A percentile compares a stretch with the other conserved stretches of the same genome.
phyloP scores from a whole-genome alignment of 2,888 invertebrate species.

The Drosophila subquinaria region DNA sequence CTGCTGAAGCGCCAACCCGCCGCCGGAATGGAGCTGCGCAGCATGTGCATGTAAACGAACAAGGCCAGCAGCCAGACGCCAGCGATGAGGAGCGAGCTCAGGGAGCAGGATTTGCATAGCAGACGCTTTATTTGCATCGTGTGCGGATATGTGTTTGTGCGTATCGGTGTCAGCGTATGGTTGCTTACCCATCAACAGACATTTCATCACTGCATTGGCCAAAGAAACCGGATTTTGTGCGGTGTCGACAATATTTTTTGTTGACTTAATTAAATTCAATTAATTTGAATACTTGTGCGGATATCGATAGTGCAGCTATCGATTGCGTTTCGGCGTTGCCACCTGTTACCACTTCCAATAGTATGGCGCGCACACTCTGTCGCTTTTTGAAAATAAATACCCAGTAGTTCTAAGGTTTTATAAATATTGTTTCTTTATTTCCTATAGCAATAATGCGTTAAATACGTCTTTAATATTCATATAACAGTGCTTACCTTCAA shows the following conservation, averaged over 20 bases:
- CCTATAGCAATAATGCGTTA: slow-evolving; percentile 65
- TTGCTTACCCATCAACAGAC: slow-evolving; percentile 3
- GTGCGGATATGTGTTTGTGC: slow-evolving; percentile 7
- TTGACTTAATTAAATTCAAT: slow-evolving; percentile 56
- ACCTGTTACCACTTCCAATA: background rate
- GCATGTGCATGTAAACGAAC: slow-evolving; percentile 65
- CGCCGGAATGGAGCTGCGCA: slow-evolving; percentile 63
- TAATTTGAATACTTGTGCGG: slow-evolving; percentile 57
- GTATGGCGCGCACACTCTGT: background rate
- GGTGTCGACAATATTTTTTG: slow-evolving; percentile 44
- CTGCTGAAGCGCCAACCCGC: slow-evolving; percentile 68
- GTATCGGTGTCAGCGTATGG: slow-evolving; percentile 1
- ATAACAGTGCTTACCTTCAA: slow-evolving; percentile 67
- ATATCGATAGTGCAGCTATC: slow-evolving; percentile 31
- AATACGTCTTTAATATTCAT: slow-evolving; percentile 74
- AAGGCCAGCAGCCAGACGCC: slow-evolving; percentile 63
- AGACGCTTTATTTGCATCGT: slow-evolving; percentile 80
- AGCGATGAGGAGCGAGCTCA: slow-evolving; percentile 64
- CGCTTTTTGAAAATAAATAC: background rate
- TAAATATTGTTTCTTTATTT: slow-evolving; percentile 67
- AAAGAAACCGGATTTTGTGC: slow-evolving; percentile 55
- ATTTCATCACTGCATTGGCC: slow-evolving; percentile 51
- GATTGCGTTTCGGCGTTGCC: slow-evolving; percentile 24
- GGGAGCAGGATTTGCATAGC: slow-evolving; percentile 73
- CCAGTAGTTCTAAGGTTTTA: slow-evolving; percentile 35